These are phyloP conservation scores for Andrena praecox DNA, from an alignment of 2,888 invertebrate genomes.

Conservation along the genomic window DNA sequence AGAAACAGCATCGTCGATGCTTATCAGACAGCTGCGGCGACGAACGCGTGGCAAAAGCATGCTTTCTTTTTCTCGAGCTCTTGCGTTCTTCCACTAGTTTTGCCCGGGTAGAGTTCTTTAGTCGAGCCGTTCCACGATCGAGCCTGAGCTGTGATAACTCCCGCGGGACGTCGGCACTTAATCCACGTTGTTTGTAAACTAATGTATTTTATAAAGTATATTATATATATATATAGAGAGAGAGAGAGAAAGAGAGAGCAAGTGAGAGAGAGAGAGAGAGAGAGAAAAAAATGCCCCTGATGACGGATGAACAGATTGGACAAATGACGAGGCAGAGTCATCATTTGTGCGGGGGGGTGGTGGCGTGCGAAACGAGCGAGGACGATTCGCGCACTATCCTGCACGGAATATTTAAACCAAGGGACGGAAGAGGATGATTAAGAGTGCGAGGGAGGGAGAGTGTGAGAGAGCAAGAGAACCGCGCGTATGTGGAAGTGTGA, in stretches of 20 bases:
- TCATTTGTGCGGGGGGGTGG: slow-evolving; percentile 22
- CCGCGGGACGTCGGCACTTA: slow-evolving; percentile 79
- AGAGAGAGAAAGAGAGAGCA: slow-evolving; percentile 57
- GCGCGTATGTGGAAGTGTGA: slow-evolving; percentile 27
- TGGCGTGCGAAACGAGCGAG: slow-evolving; percentile 20
- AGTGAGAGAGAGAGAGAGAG: slow-evolving; percentile 60
- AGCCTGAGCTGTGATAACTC: slow-evolving; percentile 70
- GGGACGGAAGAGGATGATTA: slow-evolving; percentile 17
- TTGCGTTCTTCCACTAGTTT: slow-evolving; percentile 61
- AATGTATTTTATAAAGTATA: slow-evolving; percentile 83
- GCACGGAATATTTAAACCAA: slow-evolving; percentile 16
- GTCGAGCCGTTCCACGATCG: slow-evolving; percentile 66
- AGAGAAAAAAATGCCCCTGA: slow-evolving; percentile 40
- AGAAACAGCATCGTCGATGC: background rate
- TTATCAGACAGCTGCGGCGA: slow-evolving; percentile 33
- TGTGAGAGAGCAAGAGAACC: slow-evolving; percentile 24
- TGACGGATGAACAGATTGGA: slow-evolving; percentile 7
- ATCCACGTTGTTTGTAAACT: slow-evolving; percentile 83
- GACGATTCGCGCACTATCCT: slow-evolving; percentile 25
- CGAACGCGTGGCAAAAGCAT: slow-evolving; percentile 13
- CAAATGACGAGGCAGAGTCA: slow-evolving; percentile 21
- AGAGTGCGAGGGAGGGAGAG: slow-evolving; percentile 26
- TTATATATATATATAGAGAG: slow-evolving; percentile 57
- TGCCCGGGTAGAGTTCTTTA: slow-evolving; percentile 50
- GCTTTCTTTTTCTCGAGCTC: slow-evolving; percentile 36